These are phyloP conservation scores for Sycobia sp. DNA, from an alignment of 1,140 invertebrate genomes.

Conservation along the genomic window DNA sequence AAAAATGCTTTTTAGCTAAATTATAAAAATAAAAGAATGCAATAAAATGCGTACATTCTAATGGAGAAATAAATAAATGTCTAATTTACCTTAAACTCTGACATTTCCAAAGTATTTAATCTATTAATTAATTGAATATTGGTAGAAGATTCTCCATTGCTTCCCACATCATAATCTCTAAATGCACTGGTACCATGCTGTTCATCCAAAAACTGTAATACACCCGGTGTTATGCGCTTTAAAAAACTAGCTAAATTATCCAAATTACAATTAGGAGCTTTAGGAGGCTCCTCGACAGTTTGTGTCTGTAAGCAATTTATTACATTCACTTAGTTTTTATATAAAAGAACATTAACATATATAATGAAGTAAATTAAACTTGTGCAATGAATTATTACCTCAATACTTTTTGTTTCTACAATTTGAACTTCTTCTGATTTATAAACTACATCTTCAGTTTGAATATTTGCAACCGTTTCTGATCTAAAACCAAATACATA, in stretches of 20 bases:
- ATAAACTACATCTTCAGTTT: constrained; percentile 50
- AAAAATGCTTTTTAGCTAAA: constrained; percentile 11
- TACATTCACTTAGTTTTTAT: too few relatives aligned
- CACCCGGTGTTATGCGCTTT: constrained; percentile 52
- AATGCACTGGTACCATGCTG: constrained; percentile 52
- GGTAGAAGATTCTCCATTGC: constrained; percentile 37
- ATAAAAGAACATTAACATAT: constrained; percentile 13
- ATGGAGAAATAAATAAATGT: too few relatives aligned
- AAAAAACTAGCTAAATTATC: constrained; percentile 55
- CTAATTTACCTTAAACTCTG: constrained; percentile 43
- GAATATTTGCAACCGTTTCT: constrained; percentile 42
- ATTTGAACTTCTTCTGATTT: constrained; percentile 44
- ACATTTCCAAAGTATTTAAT: constrained; percentile 42
- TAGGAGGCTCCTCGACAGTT: constrained; percentile 43
- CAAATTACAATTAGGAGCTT: constrained; percentile 47
- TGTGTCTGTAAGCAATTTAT: constrained; percentile 48
- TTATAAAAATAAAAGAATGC: not conserved
- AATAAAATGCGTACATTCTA: too few relatives aligned
- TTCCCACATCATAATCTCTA: constrained; percentile 49
- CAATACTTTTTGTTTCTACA: constrained; percentile 45
- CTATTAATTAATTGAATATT: constrained; percentile 47
- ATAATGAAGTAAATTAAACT: not conserved
- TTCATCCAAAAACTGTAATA: constrained; percentile 57
- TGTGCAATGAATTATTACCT: constrained; percentile 39
- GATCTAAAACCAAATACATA: constrained; percentile 35